These are phyloP conservation scores for Monoplex corrugatus DNA, from an alignment of 2,888 invertebrate species.

Conservation along the genomic window DNA sequence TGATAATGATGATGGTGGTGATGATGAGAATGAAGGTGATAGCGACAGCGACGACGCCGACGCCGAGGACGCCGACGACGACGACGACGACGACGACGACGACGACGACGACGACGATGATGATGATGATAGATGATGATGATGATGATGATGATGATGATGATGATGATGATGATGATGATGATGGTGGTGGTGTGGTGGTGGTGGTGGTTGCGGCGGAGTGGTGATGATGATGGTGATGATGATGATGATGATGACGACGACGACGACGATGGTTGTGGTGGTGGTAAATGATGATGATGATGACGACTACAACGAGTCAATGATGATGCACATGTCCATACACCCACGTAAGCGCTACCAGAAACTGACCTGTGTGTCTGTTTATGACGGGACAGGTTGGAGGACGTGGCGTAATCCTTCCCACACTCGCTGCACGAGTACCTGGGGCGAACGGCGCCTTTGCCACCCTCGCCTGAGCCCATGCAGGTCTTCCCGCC, in stretches of 20 bases:
- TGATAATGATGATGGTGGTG: not conserved
- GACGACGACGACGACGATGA: not conserved
- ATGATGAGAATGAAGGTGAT: not conserved
- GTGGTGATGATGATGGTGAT: no score
- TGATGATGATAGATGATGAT: not conserved
- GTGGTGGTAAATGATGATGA: not conserved
- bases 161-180: not conserved
- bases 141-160: no score
- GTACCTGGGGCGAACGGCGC: conserved; percentile 82
- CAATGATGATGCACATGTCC: not conserved
- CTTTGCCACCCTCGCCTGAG: conserved; percentile 7
- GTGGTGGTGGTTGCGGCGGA: not conserved
- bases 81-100: no score
- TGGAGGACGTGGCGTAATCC: conserved; percentile 94
- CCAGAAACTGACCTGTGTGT: conserved; percentile 86
- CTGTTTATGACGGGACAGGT: conserved; percentile 94
- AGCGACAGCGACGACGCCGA: no score
- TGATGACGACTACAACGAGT: not conserved
- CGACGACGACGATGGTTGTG: not conserved
- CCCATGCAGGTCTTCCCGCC: not conserved
- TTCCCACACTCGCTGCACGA: conserved; percentile 94
- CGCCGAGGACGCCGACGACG: not conserved
- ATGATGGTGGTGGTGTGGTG: not conserved
- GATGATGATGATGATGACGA: no score
- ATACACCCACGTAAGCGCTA: not conserved